Base-by-base conservation (phyloP, 2,888 invertebrate genomes). In the Meandrusa payeni region DNA sequence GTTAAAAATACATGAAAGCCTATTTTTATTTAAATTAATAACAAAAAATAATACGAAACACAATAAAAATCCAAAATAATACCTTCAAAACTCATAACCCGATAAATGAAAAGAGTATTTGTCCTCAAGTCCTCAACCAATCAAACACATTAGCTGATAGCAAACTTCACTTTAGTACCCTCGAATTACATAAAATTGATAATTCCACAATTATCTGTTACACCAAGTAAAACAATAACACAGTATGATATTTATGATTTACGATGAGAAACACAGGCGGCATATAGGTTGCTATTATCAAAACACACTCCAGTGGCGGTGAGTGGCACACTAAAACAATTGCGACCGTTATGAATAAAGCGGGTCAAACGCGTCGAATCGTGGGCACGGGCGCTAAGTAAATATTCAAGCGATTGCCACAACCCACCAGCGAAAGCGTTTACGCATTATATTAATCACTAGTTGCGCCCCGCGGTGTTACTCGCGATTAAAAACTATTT, bases 301-400 rank as follows among this genome's bases (percentile, higher is more conserved):
- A 75, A 78, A 80, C 76, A 78, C 47, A 29, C 36, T 29, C 55
- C 55, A 63, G 50, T 55, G 47, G 50, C 58, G 39, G 28, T 41
- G 37, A 52, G 58, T 60, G 60, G 7, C 34, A 56, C 29, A 57
- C 59, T 63, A 59, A 70, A 75, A 69, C 69, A 74, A 73, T 72
- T 71, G 52, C 33, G 15, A 32, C 41, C 41, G 51, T 52, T 52
- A 48, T 44, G 47, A 48, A 38, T 47, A 60, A 68, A 71, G 65
- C 64, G 58, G 73, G 72, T 72, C 70, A 69, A 42, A 42, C 11
- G 23, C 22, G n/a, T 15, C 52, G 47, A 38, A 52, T 51, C 51
- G 56, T 51, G 52, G 53, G 52, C 55, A 59, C 58, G 38, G 22
- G 15, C 24, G 37, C 27, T 45, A 31, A 33, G 22, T 33, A 47